These are phyloP conservation scores for Drosophila merina DNA, from an alignment of 2,888 invertebrate genomes.

Conservation along the genomic window DNA sequence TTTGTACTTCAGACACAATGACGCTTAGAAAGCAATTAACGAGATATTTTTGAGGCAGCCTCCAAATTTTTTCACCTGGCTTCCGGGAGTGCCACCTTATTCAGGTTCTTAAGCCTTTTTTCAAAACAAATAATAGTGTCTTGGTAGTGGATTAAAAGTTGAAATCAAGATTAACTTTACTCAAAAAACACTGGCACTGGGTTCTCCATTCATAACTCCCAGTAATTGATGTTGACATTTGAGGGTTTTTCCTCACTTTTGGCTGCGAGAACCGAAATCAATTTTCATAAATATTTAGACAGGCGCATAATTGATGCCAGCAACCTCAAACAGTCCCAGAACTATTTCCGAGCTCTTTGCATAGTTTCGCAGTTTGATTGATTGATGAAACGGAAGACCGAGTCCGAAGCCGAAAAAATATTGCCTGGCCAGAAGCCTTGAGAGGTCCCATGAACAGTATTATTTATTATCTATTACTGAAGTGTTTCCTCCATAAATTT, in stretches of 20 bases:
- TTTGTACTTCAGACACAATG: conserved; percentile 51
- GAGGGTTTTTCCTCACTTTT: conserved; percentile 47
- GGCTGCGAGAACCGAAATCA: conserved; percentile 57
- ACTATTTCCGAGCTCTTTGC: conserved; percentile 52
- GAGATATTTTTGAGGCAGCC: conserved; percentile 33
- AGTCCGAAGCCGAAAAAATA: conserved; percentile 29
- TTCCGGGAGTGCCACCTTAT: conserved; percentile 31
- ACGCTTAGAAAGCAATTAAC: conserved; percentile 72
- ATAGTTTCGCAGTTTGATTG: conserved; percentile 64
- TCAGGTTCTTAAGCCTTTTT: background rate
- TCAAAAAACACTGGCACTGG: too few relatives aligned
- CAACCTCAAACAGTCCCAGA: conserved; percentile 34
- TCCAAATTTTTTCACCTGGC: conserved; percentile 57
- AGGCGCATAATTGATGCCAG: conserved; percentile 71
- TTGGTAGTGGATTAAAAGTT: too few relatives aligned
- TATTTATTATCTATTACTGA: conserved; percentile 69
- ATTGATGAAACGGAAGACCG: conserved; percentile 44
- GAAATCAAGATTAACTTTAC: too few relatives aligned
- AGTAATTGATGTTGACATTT: conserved; percentile 72
- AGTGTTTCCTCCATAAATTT: conserved; percentile 69
- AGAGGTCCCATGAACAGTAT: conserved; percentile 27
- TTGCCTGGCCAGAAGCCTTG: conserved; percentile 19
- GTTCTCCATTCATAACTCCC: conserved; percentile 38
- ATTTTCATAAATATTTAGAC: conserved; percentile 77
- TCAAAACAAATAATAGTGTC: too few relatives aligned